Conservation (phyloP, 2,888 invertebrate species). For the Hirudinaria manillensis region DNA sequence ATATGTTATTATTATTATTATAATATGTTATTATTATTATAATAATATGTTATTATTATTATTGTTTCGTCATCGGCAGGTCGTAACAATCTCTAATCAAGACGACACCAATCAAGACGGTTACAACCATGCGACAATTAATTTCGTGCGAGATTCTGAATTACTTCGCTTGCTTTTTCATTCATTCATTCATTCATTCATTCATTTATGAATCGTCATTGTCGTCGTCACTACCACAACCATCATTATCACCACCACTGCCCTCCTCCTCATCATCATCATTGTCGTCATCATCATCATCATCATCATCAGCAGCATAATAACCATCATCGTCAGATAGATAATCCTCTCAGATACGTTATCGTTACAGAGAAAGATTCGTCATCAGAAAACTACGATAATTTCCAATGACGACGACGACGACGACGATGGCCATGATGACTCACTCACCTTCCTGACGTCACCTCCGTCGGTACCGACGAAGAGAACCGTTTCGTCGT, state of each 20-base stretch:
- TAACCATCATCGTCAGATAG: neutral
- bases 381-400: too few relatives aligned
- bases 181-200: neutral
- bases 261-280: neutral
- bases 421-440: neutral
- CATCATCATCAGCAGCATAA: neutral
- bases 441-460: slow-evolving; percentile 29
- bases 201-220: neutral
- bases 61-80: neutral
- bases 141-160: neutral
- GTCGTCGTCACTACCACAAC: neutral
- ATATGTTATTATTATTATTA: too few relatives aligned
- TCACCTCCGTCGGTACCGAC: slow-evolving; percentile 27
- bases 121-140: neutral
- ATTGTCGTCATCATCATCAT: neutral
- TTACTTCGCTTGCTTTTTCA: neutral
- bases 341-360: neutral
- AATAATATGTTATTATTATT: too few relatives aligned
- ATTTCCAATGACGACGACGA: too few relatives aligned
- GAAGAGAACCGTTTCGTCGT: slow-evolving; percentile 29
- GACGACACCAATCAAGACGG: neutral
- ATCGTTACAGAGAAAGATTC: too few relatives aligned
- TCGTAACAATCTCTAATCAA: neutral
- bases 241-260: neutral
- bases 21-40: too few relatives aligned